These are phyloP conservation scores for Drosophila neocordata DNA, from an alignment of 1,140 invertebrate genomes.

Conservation along the genomic window DNA sequence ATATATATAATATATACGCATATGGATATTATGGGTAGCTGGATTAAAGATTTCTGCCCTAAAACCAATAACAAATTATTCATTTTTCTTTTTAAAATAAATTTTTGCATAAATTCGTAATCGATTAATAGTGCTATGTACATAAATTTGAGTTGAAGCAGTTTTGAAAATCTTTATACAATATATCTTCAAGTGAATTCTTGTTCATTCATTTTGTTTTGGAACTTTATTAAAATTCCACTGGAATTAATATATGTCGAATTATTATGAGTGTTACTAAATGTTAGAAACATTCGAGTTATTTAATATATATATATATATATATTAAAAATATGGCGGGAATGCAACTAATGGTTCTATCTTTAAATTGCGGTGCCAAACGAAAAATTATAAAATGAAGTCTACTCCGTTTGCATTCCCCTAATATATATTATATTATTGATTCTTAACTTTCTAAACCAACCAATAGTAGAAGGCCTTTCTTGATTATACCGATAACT, in stretches of 20 bases:
- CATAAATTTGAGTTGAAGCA: not conserved
- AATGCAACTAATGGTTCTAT: not conserved
- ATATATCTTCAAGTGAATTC: not conserved
- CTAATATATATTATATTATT: not conserved
- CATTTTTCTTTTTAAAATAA: constrained; percentile 25
- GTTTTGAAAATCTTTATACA: not conserved
- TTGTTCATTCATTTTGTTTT: not conserved
- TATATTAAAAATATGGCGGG: not conserved
- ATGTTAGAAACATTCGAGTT: constrained; percentile 20
- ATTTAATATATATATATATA: not conserved
- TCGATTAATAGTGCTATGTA: constrained; percentile 28
- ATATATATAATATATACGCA: constrained; percentile 23
- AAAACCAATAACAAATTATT: constrained; percentile 5
- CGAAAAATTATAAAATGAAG: not conserved
- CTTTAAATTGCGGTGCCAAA: not conserved
- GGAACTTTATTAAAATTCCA: too few species aligned
- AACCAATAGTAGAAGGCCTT: constrained; percentile 8
- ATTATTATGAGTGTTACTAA: constrained; percentile 1
- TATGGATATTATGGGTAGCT: constrained; percentile 1
- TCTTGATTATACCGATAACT: not conserved
- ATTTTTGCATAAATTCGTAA: constrained; percentile 43
- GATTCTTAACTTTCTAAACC: not conserved
- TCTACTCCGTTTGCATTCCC: not conserved
- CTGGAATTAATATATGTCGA: too few species aligned
- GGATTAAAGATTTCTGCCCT: not conserved